A percentile compares a stretch with the other conserved stretches of the same genome.
phyloP scores from a whole-genome alignment of 2,797 vertebrate genomes.

The Tamandua tetradactyla region DNA sequence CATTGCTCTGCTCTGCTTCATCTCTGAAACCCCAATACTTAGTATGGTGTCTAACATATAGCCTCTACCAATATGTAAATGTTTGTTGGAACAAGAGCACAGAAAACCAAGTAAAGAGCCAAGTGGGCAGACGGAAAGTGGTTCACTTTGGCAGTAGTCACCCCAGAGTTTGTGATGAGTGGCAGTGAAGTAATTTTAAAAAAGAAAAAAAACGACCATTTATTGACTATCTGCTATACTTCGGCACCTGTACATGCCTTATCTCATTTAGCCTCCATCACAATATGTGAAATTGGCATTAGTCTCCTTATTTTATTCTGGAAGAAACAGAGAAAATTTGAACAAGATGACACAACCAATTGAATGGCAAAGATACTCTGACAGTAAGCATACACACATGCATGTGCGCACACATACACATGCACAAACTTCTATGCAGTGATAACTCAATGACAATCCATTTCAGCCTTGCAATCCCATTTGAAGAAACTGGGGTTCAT shows the following conservation, averaged over 20 bases:
- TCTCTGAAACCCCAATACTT: not conserved
- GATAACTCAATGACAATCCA: not conserved
- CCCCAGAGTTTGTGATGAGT: not conserved
- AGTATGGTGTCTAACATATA: not conserved
- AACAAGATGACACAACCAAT: slow-evolving; percentile 46
- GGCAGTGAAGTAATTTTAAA: not conserved
- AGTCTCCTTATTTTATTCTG: slow-evolving; percentile 34
- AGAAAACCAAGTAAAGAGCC: slow-evolving; percentile 11
- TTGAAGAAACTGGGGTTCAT: not conserved
- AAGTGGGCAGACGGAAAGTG: not conserved
- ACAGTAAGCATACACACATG: not conserved
- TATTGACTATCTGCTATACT: slow-evolving; percentile 55
- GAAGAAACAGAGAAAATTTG: slow-evolving; percentile 44
- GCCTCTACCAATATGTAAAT: not conserved
- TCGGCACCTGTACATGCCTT: not conserved
- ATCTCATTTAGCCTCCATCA: slow-evolving; percentile 65
- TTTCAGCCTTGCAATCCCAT: not conserved
- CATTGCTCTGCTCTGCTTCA: not conserved
- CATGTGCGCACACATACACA: not conserved
- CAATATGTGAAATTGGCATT: slow-evolving; percentile 46
- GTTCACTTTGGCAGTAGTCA: not conserved
- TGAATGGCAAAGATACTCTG: not conserved
- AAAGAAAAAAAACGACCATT: not conserved
- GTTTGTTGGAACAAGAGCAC: not conserved
- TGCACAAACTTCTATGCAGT: not conserved